Evolutionary conservation across 2,797 vertebrate genomes (phyloP), one percentile per base, ranked within the genome.

Genomic region (Onychomys leucogaster): DNA sequence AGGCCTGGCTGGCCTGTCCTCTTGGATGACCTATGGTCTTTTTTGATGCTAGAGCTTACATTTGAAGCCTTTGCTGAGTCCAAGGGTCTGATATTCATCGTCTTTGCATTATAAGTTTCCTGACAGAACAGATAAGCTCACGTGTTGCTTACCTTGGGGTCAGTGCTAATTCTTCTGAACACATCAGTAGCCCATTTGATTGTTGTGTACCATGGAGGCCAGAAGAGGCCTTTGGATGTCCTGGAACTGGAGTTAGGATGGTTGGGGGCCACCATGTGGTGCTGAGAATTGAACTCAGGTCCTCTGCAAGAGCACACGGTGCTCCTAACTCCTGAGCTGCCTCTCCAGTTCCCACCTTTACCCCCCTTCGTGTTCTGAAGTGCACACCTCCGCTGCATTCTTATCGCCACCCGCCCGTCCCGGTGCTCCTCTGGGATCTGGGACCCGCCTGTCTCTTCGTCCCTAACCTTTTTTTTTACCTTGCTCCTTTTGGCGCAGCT

Each of bases 61-160:
- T 92, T 71, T 85, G 32, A 90, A 92, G 23, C 77, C 17, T 0
- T 96, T 91, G 73, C 32, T 94, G 78, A 96, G 75, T 69, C 67
- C 34, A 93, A 57, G 17, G 34, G 52, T 73, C 8, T 73, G 32
- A 27, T 9, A 52, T 6, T 65, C 37, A 77, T 32, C 87, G 41
- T 83, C 78, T 89, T 89, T 89, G 87, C 17, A 49, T 75, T 92
- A 37, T 90, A 25, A 59, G 27, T 92, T 82, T 93, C 10, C 57
- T 41, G 21, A 94, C 71, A 52, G 13, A 43, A 41, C 65, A 27
- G 59, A 43, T 41, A 23, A 25, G 83, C 67, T 83, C 43, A 41
- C 96, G 1, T 80, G 19, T 90, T 55, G 19, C 82, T 63, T 92
- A 69, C 23, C n/a, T 52, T 41, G 41, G 65, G 43, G 41, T 83